A percentile compares a stretch with the other conserved stretches of the same genome.
phyloP scores from a whole-genome alignment of 1,140 invertebrate genomes.

The Sarcophaga peregrina region DNA sequence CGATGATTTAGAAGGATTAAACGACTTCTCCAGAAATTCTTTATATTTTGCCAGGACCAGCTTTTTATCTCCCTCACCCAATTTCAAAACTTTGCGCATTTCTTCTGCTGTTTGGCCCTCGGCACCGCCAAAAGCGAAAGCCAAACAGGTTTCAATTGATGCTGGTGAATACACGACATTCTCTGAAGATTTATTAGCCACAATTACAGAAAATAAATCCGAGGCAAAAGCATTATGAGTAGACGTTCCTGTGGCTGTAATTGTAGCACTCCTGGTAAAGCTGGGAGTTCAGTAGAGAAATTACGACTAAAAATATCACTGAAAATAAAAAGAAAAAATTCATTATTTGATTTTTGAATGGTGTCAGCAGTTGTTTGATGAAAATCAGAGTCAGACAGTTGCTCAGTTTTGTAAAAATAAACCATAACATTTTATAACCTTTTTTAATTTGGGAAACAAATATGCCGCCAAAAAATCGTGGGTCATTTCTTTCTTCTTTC shows the following conservation, averaged over 20 bases:
- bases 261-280: slow-evolving; percentile 29
- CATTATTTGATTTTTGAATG: no score
- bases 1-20: slow-evolving; percentile 11
- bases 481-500: no score
- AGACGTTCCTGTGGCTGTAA: slow-evolving; percentile 36
- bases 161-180: slow-evolving; percentile 73
- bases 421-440: no score
- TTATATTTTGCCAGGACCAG: slow-evolving; percentile 49
- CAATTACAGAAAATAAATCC: slow-evolving; percentile 49
- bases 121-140: slow-evolving; percentile 70
- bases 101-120: slow-evolving; percentile 68
- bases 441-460: no score
- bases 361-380: no score
- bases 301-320: slow-evolving; percentile 11
- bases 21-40: slow-evolving; percentile 51
- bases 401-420: no score
- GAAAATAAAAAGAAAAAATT: background rate
- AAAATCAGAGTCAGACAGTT: no score
- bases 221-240: slow-evolving; percentile 54
- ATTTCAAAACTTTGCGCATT: slow-evolving; percentile 65
- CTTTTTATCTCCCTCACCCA: slow-evolving; percentile 48
- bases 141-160: slow-evolving; percentile 70
- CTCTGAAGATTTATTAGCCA: slow-evolving; percentile 36
- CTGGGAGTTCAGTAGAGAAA: background rate
- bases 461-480: no score